Conservation (phyloP, 2,113 vertebrate genomes). For the Atherinomorus stipes region DNA sequence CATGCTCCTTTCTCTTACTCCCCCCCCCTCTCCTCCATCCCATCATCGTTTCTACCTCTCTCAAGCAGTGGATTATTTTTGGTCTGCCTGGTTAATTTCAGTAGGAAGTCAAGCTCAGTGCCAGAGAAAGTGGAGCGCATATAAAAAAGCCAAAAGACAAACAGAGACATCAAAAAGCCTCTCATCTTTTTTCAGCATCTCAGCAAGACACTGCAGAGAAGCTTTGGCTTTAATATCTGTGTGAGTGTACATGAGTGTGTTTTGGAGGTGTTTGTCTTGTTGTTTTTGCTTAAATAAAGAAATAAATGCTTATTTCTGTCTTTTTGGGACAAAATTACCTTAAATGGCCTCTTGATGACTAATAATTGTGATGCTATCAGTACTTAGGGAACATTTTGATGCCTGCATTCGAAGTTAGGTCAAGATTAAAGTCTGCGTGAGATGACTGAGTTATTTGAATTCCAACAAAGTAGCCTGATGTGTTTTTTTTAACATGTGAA, state of each 20-base stretch:
- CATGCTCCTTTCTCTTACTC: constrained; percentile 5
- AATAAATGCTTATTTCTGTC: constrained; percentile 6
- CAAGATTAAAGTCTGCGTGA: constrained; percentile 17
- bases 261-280: background rate
- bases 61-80: constrained; percentile 76
- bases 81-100: constrained; percentile 78
- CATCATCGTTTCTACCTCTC: constrained; percentile 39
- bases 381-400: background rate
- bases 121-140: constrained; percentile 74
- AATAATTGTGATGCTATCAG: background rate
- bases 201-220: constrained; percentile 44
- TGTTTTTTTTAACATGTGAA: constrained; percentile 1
- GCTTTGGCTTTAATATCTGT: constrained; percentile 24
- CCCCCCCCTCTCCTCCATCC: constrained; percentile 7
- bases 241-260: background rate
- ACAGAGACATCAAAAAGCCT: constrained; percentile 68
- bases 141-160: constrained; percentile 70
- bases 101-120: constrained; percentile 72
- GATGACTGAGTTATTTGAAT: background rate
- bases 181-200: constrained; percentile 53
- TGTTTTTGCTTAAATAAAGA: constrained; percentile 22
- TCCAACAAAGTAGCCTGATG: background rate
- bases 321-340: background rate
- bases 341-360: background rate
- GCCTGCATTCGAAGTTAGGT: too few relatives aligned